Evolutionary conservation across 2,797 vertebrate genomes (phyloP).

Genomic region (Lepidocolaptes lacrymiger): DNA sequence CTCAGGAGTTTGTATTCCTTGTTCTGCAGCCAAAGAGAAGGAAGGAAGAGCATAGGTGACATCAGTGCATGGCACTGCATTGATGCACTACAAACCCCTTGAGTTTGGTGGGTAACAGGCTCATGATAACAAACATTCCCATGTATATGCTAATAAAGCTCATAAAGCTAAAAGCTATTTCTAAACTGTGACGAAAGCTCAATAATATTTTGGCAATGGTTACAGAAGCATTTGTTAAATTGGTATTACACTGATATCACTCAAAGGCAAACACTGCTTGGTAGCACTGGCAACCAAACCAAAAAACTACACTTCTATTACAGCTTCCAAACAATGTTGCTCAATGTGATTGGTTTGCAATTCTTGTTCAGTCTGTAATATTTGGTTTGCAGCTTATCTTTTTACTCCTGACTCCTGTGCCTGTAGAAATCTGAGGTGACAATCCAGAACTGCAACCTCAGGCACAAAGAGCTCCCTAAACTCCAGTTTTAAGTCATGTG

Average conservation of each 20-base stretch:
- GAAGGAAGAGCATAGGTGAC: neutral
- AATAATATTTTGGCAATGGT: neutral
- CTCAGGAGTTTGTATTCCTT: slow-evolving; percentile 84
- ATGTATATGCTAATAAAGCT: neutral
- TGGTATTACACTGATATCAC: neutral
- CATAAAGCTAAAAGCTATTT: neutral
- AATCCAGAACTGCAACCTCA: neutral
- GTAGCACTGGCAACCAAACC: neutral
- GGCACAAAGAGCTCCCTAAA: neutral
- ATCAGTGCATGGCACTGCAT: neutral
- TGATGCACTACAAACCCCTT: neutral
- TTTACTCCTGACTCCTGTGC: neutral
- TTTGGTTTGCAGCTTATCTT: neutral
- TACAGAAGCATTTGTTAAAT: neutral
- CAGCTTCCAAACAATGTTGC: neutral
- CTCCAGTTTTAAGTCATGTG: neutral
- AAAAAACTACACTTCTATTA: neutral
- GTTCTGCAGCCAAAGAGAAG: slow-evolving; percentile 73
- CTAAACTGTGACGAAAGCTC: neutral
- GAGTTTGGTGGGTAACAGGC: neutral
- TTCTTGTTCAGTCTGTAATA: neutral
- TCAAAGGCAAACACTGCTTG: neutral
- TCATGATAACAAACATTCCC: fast-evolving
- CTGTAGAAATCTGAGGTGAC: neutral
- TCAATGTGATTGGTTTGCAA: neutral